These are phyloP conservation scores for Tenthredo distinguenda DNA, from an alignment of 2,888 invertebrate genomes.

Conservation along the genomic window DNA sequence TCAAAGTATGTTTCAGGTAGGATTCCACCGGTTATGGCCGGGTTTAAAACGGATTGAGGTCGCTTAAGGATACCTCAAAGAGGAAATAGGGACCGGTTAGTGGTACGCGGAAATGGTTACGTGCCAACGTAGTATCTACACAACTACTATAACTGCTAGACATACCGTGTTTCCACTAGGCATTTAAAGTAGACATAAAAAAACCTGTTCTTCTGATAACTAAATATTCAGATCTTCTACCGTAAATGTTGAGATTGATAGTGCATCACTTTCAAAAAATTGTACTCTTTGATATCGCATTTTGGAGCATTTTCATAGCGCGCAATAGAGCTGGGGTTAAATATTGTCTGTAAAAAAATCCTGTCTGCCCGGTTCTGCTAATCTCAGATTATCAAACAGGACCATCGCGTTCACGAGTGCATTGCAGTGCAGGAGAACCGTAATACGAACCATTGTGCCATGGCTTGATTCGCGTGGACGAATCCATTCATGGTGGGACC, in stretches of 20 bases:
- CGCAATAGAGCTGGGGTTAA: background rate
- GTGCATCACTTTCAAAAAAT: background rate
- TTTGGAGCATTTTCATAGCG: background rate
- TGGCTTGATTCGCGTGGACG: constrained; percentile 49
- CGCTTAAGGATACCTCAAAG: constrained; percentile 44
- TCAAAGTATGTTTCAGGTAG: constrained; percentile 47
- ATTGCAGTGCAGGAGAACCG: constrained; percentile 38
- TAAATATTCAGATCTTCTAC: background rate
- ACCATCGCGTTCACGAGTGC: constrained; percentile 41
- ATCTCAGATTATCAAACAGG: constrained; percentile 47
- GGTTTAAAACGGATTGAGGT: constrained; percentile 48
- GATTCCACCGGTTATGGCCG: constrained; percentile 33
- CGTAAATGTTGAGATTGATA: background rate
- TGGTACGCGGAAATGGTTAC: constrained; percentile 36
- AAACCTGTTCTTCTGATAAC: background rate
- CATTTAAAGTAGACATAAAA: background rate
- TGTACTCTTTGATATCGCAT: background rate
- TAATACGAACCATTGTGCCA: constrained; percentile 42
- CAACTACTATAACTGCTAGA: background rate
- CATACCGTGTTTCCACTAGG: background rate
- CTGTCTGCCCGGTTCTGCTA: constrained; percentile 7
- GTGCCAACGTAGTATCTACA: background rate
- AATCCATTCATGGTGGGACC: constrained; percentile 39
- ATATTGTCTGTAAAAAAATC: background rate
- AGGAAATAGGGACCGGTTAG: constrained; percentile 40